Base-by-base conservation (phyloP, 2,113 vertebrate genomes). In the Cromileptes altivelis region DNA sequence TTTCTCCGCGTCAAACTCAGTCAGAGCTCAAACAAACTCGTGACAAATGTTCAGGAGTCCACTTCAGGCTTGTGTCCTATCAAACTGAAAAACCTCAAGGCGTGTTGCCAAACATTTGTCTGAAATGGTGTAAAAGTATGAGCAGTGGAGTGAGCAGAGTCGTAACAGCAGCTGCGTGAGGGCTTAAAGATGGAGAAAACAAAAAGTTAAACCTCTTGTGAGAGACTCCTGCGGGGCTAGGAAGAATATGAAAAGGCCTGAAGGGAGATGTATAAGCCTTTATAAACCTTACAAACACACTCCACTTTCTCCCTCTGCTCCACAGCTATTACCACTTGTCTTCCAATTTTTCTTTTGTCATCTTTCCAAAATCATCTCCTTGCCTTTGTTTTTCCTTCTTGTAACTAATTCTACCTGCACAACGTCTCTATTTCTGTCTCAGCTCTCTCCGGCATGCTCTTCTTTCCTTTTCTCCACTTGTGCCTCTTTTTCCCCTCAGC, bases 171-270 rank as follows among this genome's bases (percentile, higher is more conserved):
- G 45, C 64, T 81, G 82, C n/a, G 45, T 52, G 57, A 75, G 17
- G 56, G 68, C 57, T 80, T 60, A 69, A 70, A 61, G 61, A 82
- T 30, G 52, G 63, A 71, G 63, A 21, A 67, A 86, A 75, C 6
- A 55, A 71, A 89, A 85, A 89, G 83, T 79, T 87, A 77, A 71
- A 88, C 49, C 82, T 79, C 82, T 86, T 84, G 69, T 49, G 71
- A 82, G 81, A 79, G 55, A 73, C 61, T 64, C 25, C 19, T 84
- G 75, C 30, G 50, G 70, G 70, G 58, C 75, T 27, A 37, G 64
- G 53, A 30, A 37, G 68, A 78, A 81, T 70, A 85, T 86, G 67
- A 83, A 82, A 73, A 1, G 64, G 42, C 56, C 82, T 67, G 23
- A 75, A 63, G 78, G 84, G 84, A 84, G 57, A 65, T 13, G 21